These are phyloP conservation scores for Ammodytes marinus DNA, from an alignment of 2,113 vertebrate species.

Conservation along the genomic window DNA sequence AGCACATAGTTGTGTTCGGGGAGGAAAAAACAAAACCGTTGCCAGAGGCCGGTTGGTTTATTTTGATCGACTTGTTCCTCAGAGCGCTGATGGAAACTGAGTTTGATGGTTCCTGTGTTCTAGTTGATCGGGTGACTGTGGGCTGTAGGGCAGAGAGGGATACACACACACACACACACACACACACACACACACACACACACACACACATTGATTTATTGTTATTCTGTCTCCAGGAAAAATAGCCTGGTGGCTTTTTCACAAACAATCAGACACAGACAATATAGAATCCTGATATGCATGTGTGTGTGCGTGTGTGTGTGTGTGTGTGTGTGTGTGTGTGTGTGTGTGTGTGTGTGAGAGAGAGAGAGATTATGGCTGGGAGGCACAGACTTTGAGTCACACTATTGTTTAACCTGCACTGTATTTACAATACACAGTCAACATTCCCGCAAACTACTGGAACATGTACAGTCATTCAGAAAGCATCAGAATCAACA, in stretches of 20 bases:
- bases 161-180: conserved; percentile 5
- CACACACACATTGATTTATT: conserved; percentile 39
- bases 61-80: conserved; percentile 28
- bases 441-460: conserved; percentile 1
- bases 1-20: background rate
- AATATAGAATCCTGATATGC: background rate
- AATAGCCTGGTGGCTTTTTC: conserved; percentile 13
- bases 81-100: conserved; percentile 39
- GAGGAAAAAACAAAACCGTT: background rate
- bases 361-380: background rate
- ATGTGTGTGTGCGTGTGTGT: background rate
- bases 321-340: background rate
- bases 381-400: conserved; percentile 11
- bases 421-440: background rate
- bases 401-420: conserved; percentile 43
- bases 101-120: conserved; percentile 45
- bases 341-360: background rate
- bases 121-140: conserved; percentile 52
- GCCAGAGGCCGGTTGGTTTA: conserved; percentile 16
- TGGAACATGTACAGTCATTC: background rate
- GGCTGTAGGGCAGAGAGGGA: conserved; percentile 24
- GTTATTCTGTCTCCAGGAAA: conserved; percentile 31
- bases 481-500: too few relatives aligned
- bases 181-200: conserved; percentile 34
- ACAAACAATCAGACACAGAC: background rate